A percentile compares a stretch with the other conserved stretches of the same genome.
Evolutionary conservation across 2,113 vertebrate genomes (phyloP).

Genomic region (Machaerirhynchus nigripectus): DNA sequence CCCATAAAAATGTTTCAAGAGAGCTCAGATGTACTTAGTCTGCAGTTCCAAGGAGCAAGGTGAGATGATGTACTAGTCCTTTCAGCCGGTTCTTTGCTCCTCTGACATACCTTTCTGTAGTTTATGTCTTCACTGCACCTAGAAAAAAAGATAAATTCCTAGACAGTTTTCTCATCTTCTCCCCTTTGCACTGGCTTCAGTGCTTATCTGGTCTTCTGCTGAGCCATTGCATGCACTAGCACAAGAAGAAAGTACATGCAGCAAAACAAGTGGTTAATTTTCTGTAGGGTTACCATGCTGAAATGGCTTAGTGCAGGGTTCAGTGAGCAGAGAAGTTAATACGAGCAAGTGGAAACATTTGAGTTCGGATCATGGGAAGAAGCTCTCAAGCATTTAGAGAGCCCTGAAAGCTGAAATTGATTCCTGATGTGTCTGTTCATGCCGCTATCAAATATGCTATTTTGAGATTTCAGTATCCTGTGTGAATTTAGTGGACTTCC

Average conservation of each 20-base stretch:
- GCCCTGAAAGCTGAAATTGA: background rate
- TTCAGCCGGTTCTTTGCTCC: background rate
- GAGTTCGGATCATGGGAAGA: background rate
- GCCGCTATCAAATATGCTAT: background rate
- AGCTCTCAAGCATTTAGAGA: background rate
- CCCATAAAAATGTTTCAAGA: background rate
- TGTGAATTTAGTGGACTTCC: background rate
- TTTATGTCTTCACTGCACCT: background rate
- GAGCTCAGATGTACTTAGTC: background rate
- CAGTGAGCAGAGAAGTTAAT: background rate
- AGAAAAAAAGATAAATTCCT: background rate
- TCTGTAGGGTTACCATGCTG: background rate
- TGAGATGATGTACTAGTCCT: background rate
- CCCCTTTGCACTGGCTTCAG: background rate
- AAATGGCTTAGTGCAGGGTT: background rate
- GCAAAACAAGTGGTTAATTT: background rate
- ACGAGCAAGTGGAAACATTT: background rate
- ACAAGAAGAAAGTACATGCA: background rate
- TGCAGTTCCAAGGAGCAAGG: background rate
- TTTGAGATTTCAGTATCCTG: background rate
- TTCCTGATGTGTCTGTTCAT: background rate
- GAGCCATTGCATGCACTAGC: background rate
- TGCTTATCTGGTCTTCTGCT: background rate
- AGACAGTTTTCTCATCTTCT: background rate
- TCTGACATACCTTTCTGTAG: background rate